Conservation (phyloP, 2,888 invertebrate species). For the Mallateleia sp. region DNA sequence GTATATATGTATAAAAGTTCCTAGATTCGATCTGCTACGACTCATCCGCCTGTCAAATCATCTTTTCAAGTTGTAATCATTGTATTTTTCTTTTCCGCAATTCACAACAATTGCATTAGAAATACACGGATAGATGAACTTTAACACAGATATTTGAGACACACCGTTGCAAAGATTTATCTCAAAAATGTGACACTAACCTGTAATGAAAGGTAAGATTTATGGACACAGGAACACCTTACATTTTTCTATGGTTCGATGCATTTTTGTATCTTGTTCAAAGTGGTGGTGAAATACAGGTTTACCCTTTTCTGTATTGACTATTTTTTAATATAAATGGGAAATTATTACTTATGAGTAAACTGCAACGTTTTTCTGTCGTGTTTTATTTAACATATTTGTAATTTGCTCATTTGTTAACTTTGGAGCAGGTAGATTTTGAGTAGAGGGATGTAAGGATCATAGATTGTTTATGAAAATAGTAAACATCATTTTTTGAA, state of each 20-base stretch:
- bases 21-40: slow-evolving; percentile 62
- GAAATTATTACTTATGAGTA: no score
- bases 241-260: slow-evolving; percentile 9
- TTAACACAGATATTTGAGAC: slow-evolving; percentile 22
- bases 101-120: background rate
- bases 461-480: no score
- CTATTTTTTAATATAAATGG: no score
- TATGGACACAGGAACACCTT: background rate
- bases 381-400: no score
- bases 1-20: slow-evolving; percentile 53
- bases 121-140: slow-evolving; percentile 13
- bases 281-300: no score
- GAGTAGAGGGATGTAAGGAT: no score
- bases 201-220: slow-evolving; percentile 38
- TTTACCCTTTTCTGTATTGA: no score
- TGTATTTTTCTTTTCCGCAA: slow-evolving; percentile 15
- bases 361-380: no score
- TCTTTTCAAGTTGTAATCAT: slow-evolving; percentile 55
- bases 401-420: no score
- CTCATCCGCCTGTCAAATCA: slow-evolving; percentile 66
- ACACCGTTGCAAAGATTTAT: background rate
- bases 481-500: no score
- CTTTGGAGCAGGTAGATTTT: no score
- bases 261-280: slow-evolving; percentile 6
- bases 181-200: slow-evolving; percentile 51